Evolutionary conservation across 2,888 invertebrate genomes (phyloP), one percentile per base, ranked within the genome.

Genomic region (Villa cingulata): DNA sequence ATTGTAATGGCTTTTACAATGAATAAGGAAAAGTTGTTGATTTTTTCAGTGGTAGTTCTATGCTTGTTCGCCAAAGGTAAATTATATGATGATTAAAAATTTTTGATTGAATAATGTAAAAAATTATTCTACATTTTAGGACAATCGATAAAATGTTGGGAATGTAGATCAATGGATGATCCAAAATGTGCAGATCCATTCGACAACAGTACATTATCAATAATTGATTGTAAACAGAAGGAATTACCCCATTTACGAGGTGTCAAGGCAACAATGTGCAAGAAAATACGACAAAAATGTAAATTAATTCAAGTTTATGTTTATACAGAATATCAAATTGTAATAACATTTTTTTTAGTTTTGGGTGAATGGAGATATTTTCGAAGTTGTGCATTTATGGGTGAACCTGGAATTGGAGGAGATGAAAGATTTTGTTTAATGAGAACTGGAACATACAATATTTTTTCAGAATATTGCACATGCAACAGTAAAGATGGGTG

Each of bases 401-500:
- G 92, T 0, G 89, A 90, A 56, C 88, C 89, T 0, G 92, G 92
- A 1, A 86, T 92, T 43, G 80, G 77, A 58, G 88, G 89, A 0
- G 91, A 92, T 58, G 91, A 92, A 66, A 74, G 92, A 46, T 91
- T 86, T 68, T 92, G 92, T 57, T 71, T 90, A 14, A 86, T 91
- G 84, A 75, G 90, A 58, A 87, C 88, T 0, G 91, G 91, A 18
- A 88, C 88, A 1, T 90, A 88, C 68, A 90, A 94, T 63, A 89
- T 94, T 55, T 92, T 91, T 64, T 83, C 89, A 72, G 92, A 94
- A 67, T 90, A 86, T 59, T 94, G 92, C 63, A 90, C 90, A 0
- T 92, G 92, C 51, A 86, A 86, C 58, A 87, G 86, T 59, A 91
- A 91, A 68, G 90, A 92, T 64, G 91, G 91, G 1, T 92, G 92